phyloP scores from a whole-genome alignment of 2,888 invertebrate genomes.

The Sycophila texana region DNA sequence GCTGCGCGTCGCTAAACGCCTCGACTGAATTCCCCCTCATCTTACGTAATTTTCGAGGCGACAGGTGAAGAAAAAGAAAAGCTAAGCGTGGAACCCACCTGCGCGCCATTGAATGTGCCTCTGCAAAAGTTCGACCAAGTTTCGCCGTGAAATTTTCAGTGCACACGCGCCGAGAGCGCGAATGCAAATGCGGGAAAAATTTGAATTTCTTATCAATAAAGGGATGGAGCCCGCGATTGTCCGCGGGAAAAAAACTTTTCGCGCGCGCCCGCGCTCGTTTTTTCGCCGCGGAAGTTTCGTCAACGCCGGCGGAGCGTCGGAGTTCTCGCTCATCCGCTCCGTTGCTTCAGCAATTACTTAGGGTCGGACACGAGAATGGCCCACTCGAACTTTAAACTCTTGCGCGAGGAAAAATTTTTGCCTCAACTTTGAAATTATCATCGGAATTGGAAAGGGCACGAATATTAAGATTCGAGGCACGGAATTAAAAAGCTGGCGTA shows the following conservation, averaged over 20 bases:
- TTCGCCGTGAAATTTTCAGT: not conserved
- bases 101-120: not conserved
- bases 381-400: not conserved
- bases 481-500: not conserved
- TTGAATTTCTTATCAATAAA: slow-evolving; percentile 42
- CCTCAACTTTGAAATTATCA: slow-evolving; percentile 7
- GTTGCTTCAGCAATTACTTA: slow-evolving; percentile 21
- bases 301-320: too few species aligned
- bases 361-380: not conserved
- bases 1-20: not conserved
- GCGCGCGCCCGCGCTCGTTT: not conserved
- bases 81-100: not conserved
- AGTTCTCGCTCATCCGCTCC: too few species aligned
- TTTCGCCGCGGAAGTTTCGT: too few species aligned
- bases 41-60: not conserved
- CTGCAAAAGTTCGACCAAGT: not conserved
- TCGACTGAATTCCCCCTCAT: not conserved
- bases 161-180: not conserved
- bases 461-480: not conserved
- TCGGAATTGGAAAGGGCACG: not conserved
- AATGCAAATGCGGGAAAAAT: slow-evolving; percentile 26
- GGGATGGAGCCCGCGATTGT: slow-evolving; percentile 15
- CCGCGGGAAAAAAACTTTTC: slow-evolving; percentile 14
- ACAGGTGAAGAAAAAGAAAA: not conserved
- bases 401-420: slow-evolving; percentile 10